Conservation (phyloP, 2,113 vertebrate genomes). For the Salvator merianae region DNA sequence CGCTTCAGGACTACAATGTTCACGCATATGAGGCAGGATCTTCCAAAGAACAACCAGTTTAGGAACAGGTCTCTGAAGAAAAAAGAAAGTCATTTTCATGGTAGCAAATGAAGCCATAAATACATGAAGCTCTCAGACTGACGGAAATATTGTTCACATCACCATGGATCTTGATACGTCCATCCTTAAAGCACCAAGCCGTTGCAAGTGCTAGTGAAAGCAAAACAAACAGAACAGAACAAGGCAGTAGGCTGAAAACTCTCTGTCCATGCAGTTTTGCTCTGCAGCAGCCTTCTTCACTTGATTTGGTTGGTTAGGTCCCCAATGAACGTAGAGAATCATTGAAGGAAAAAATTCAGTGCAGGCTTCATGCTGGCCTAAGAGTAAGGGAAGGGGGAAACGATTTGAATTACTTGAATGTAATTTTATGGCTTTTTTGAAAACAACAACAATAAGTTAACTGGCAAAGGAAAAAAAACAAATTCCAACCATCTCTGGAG, state of each 20-base stretch:
- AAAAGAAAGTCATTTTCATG: constrained; percentile 35
- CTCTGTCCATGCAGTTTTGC: background rate
- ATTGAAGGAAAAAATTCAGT: constrained; percentile 46
- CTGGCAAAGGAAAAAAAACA: background rate
- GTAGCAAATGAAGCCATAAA: background rate
- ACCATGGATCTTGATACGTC: background rate
- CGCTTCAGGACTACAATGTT: background rate
- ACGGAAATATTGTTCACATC: constrained; percentile 10
- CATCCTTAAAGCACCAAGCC: background rate
- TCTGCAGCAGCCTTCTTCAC: constrained; percentile 41
- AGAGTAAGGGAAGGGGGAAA: background rate
- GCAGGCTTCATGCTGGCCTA: constrained; percentile 53
- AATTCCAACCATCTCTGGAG: background rate
- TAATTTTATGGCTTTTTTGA: background rate
- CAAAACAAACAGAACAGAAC: background rate
- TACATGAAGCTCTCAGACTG: background rate
- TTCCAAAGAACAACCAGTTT: background rate
- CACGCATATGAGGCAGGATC: constrained; percentile 29
- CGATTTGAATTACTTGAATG: too few relatives aligned
- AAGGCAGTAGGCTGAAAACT: constrained; percentile 16
- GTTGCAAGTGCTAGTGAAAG: constrained; percentile 40
- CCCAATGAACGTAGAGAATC: background rate
- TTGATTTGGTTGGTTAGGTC: constrained; percentile 15
- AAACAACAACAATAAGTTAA: background rate
- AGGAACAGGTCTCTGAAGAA: background rate